Percentiles rank a stretch among this genome's conserved stretches.
Conservation (phyloP, 2,797 vertebrate genomes). For the Crenuchus spilurus region DNA sequence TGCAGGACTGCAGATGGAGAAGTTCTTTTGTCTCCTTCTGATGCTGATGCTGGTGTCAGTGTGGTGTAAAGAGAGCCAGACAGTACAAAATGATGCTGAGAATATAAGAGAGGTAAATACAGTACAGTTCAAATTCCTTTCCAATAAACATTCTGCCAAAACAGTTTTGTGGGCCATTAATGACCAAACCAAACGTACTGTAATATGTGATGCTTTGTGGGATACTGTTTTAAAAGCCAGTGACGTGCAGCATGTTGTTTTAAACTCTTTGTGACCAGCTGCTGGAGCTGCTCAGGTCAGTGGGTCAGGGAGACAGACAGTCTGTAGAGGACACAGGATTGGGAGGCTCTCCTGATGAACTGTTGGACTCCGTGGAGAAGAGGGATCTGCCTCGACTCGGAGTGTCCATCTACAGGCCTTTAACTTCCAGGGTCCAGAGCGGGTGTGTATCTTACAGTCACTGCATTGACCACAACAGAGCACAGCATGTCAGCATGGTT, state of each 20-base stretch:
- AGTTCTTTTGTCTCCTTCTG: constrained; percentile 19
- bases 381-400: constrained; percentile 48
- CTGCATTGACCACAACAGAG: no score
- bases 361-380: constrained; percentile 35
- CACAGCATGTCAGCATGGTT: no score
- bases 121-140: neutral
- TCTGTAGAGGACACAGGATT: neutral
- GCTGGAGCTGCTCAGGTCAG: constrained; percentile 20
- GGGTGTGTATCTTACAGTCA: constrained; percentile 20
- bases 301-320: neutral
- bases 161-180: no score
- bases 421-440: constrained; percentile 29
- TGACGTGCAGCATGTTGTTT: neutral
- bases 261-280: constrained; percentile 4
- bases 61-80: constrained; percentile 19
- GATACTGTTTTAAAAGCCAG: neutral
- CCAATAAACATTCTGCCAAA: no score
- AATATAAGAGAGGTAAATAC: constrained; percentile 19
- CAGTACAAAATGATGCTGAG: constrained; percentile 21
- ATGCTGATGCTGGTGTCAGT: constrained; percentile 38
- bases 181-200: no score
- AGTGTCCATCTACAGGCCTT: constrained; percentile 33
- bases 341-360: neutral
- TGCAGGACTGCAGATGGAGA: constrained; percentile 28
- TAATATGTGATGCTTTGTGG: neutral